A percentile compares a stretch with the other conserved stretches of the same genome.
Conservation (phyloP, 2,113 vertebrate genomes). For the Tragulus kanchil region DNA sequence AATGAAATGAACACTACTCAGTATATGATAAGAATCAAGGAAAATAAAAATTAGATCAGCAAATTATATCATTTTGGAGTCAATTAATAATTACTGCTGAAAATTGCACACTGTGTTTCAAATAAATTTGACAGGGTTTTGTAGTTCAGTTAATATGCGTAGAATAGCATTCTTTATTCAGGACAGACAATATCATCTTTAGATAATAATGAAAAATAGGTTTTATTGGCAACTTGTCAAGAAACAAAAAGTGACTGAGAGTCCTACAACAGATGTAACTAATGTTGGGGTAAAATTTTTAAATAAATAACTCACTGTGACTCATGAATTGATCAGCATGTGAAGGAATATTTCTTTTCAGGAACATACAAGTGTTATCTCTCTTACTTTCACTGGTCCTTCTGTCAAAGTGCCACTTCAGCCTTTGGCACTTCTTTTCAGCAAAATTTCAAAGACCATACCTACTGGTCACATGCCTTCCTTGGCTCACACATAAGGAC, state of each 20-base stretch:
- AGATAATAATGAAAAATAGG: background rate
- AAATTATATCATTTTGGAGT: background rate
- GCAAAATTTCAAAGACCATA: too few relatives aligned
- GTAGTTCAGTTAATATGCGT: background rate
- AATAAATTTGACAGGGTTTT: background rate
- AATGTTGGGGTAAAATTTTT: background rate
- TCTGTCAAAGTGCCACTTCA: background rate
- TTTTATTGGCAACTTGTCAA: constrained; percentile 21
- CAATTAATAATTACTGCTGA: background rate
- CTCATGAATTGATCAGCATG: background rate
- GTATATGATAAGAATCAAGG: background rate
- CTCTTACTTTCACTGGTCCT: background rate
- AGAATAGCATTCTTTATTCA: constrained; percentile 13
- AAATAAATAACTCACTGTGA: background rate
- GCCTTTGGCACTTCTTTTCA: background rate
- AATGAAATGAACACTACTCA: background rate
- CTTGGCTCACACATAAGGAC: background rate
- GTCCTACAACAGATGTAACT: background rate
- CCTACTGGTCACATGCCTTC: background rate
- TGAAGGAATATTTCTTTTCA: constrained; percentile 3
- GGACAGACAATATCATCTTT: background rate
- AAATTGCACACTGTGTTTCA: background rate
- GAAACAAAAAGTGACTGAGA: background rate
- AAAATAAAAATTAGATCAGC: background rate
- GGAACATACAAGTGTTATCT: background rate